Conservation (phyloP, 1,140 invertebrate species). For the Cydia fagiglandana region DNA sequence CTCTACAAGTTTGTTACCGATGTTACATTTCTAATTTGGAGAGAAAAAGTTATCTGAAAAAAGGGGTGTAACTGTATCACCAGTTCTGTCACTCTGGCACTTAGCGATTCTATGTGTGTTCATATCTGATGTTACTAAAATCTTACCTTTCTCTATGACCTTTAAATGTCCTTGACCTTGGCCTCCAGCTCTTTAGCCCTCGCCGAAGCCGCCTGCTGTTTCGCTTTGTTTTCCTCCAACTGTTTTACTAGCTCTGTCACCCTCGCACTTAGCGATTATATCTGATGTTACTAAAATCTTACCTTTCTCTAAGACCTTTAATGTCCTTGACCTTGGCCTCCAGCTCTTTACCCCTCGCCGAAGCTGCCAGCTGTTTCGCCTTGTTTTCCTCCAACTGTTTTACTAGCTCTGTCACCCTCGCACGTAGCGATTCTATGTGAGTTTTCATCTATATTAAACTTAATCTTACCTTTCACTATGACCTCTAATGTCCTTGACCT, state of each 20-base stretch:
- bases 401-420: conserved; percentile 77
- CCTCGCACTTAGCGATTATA: too few species aligned
- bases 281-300: not conserved
- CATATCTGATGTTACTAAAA: conserved; percentile 42
- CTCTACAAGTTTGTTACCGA: too few species aligned
- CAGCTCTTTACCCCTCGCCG: conserved; percentile 81
- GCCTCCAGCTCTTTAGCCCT: conserved; percentile 86
- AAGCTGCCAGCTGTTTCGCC: conserved; percentile 80
- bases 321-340: conserved; percentile 83
- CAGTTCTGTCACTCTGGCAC: too few species aligned
- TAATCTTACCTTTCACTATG: conserved; percentile 86
- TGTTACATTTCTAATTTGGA: too few species aligned
- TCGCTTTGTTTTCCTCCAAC: conserved; percentile 76
- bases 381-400: conserved; percentile 79
- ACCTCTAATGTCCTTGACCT: conserved; percentile 89
- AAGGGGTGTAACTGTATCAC: too few species aligned
- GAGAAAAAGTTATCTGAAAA: too few species aligned
- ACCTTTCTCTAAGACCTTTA: conserved; percentile 55
- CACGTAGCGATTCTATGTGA: conserved; percentile 80
- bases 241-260: too few species aligned
- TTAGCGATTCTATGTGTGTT: too few species aligned
- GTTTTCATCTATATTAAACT: too few species aligned
- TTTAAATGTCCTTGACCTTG: conserved; percentile 89
- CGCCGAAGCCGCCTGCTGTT: conserved; percentile 81
- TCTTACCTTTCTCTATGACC: conserved; percentile 88